Evolutionary conservation across 2,797 vertebrate genomes (phyloP).

Genomic region (Novumbra hubbsi): DNA sequence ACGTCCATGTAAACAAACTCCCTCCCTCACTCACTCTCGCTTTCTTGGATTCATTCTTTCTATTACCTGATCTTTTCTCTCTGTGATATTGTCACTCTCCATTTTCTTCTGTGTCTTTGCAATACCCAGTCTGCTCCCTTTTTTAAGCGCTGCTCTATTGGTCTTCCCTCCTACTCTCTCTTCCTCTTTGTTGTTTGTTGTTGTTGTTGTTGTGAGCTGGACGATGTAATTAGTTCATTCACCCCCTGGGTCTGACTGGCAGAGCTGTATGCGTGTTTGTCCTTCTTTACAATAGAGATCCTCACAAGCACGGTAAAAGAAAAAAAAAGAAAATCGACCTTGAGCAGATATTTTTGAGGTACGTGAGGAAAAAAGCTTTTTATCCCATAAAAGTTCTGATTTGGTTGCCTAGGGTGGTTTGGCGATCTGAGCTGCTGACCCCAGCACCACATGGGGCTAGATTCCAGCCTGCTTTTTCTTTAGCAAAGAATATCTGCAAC

Average conservation of each 20-base stretch:
- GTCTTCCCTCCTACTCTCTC: conserved; percentile 4
- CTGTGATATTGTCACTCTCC: conserved; percentile 16
- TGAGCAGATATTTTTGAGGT: no score
- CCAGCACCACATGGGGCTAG: no score
- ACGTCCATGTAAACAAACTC: conserved; percentile 60
- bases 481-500: neutral
- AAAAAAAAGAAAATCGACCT: no score
- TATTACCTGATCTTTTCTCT: conserved; percentile 15
- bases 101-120: conserved; percentile 21
- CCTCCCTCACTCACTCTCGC: conserved; percentile 18
- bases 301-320: no score
- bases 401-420: no score
- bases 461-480: no score
- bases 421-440: no score
- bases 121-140: conserved; percentile 24
- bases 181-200: conserved; percentile 21
- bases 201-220: conserved; percentile 54
- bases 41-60: neutral
- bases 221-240: conserved; percentile 71
- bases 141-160: neutral
- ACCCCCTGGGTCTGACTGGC: conserved; percentile 59
- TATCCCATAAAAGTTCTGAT: no score
- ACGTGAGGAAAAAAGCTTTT: no score
- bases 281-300: no score
- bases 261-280: conserved; percentile 26